Evolutionary conservation across 2,797 vertebrate genomes (phyloP).

Genomic region (Leuciscus waleckii): DNA sequence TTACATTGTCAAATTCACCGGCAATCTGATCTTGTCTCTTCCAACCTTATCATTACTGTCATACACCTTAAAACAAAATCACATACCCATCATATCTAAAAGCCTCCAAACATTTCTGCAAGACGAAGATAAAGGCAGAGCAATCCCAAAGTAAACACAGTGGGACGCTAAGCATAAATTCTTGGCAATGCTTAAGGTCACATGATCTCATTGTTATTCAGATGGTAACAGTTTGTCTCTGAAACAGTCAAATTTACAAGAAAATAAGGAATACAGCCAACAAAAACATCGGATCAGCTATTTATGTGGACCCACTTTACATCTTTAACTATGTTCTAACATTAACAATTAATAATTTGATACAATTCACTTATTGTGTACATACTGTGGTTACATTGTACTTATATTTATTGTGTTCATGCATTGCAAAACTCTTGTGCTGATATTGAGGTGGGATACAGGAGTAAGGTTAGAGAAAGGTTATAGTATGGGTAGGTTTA

Average conservation of each 20-base stretch:
- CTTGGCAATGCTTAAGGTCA: slow-evolving; percentile 7
- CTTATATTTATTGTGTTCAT: not conserved
- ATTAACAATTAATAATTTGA: not conserved
- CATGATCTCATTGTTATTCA: slow-evolving; percentile 32
- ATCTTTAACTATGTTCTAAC: not conserved
- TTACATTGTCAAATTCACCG: not conserved
- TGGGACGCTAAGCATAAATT: not conserved
- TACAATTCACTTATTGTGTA: not conserved
- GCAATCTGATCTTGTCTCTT: not conserved
- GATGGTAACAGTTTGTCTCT: not conserved
- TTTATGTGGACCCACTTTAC: not conserved
- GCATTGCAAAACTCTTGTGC: not conserved
- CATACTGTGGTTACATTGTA: not conserved
- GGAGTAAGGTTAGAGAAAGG: too few relatives aligned
- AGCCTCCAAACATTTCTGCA: slow-evolving; percentile 23
- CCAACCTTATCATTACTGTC: not conserved
- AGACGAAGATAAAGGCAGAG: slow-evolving; percentile 7
- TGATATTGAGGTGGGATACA: not conserved
- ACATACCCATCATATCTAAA: slow-evolving; percentile 4
- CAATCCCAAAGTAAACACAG: slow-evolving; percentile 19
- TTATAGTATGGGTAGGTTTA: not conserved
- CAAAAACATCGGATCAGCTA: not conserved
- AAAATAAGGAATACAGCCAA: not conserved
- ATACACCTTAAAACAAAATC: not conserved
- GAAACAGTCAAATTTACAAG: slow-evolving; percentile 6